These are phyloP conservation scores for Drosophila pectinifera DNA, from an alignment of 1,140 invertebrate genomes.

Conservation along the genomic window DNA sequence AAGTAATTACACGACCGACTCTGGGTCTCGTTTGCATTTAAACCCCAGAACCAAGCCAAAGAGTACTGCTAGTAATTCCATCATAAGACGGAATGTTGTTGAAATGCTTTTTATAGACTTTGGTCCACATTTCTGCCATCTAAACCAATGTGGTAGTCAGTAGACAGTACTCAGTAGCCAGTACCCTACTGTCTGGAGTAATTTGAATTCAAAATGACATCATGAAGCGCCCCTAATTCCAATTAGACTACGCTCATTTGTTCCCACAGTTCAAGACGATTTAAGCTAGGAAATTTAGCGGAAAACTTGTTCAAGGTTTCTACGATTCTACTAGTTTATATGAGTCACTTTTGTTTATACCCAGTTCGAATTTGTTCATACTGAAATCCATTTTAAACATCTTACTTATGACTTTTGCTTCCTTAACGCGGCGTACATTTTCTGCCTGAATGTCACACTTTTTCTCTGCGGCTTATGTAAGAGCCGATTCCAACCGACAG, in stretches of 20 bases:
- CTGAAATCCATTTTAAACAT: no score
- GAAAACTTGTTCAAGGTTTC: background rate
- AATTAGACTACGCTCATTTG: slow-evolving; percentile 16
- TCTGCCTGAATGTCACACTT: slow-evolving; percentile 6
- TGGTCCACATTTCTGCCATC: slow-evolving; percentile 29
- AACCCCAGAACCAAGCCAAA: background rate
- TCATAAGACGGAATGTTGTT: slow-evolving; percentile 35
- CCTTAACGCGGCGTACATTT: background rate
- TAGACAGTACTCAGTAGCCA: background rate
- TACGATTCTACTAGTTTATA: background rate
- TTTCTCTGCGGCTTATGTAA: slow-evolving; percentile 30
- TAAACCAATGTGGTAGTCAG: slow-evolving; percentile 4
- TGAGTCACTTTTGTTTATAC: background rate
- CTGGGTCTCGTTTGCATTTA: slow-evolving; percentile 40
- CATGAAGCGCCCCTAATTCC: slow-evolving; percentile 15
- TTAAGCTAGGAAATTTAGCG: slow-evolving; percentile 1
- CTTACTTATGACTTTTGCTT: no score
- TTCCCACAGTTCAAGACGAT: slow-evolving; percentile 6
- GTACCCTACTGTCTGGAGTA: slow-evolving; percentile 10
- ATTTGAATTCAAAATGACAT: slow-evolving; percentile 41
- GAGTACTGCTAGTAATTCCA: slow-evolving; percentile 30
- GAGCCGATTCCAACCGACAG: slow-evolving; percentile 8
- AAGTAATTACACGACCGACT: slow-evolving; percentile 37
- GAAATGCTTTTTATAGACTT: slow-evolving; percentile 45
- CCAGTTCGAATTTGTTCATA: background rate